Conservation (phyloP, 2,797 vertebrate genomes). For the Platyrinchus mystaceus region DNA sequence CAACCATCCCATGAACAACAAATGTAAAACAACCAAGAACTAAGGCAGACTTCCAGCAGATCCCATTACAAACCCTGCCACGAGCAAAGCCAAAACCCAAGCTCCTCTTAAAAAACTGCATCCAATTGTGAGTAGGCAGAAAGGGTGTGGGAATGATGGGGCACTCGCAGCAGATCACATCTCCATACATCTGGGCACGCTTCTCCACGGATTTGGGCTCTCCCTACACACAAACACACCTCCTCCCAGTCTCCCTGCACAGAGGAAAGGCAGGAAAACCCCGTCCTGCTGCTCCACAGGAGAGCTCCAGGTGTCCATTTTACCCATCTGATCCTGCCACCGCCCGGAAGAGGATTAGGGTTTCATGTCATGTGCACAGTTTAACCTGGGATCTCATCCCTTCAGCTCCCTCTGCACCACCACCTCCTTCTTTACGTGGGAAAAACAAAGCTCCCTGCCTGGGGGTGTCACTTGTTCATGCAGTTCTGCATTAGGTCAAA, state of each 20-base stretch:
- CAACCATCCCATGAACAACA: not conserved
- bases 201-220: rapidly evolving
- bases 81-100: not conserved
- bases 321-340: slow-evolving; percentile 1
- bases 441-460: not conserved
- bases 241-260: not conserved
- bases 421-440: not conserved
- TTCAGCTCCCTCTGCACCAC: not conserved
- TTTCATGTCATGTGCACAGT: not conserved
- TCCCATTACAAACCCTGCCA: not conserved
- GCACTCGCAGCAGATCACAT: not conserved
- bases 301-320: not conserved
- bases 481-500: not conserved
- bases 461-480: not conserved
- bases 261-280: not conserved
- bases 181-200: rapidly evolving
- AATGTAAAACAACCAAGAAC: not conserved
- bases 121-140: not conserved
- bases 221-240: not conserved
- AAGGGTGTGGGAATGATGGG: rapidly evolving
- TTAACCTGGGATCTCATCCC: slow-evolving; percentile 9
- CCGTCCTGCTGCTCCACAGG: not conserved
- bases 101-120: not conserved
- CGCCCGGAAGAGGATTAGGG: not conserved
- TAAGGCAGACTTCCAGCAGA: not conserved